Evolutionary conservation across 2,888 invertebrate genomes (phyloP).

Genomic region (Lymantria dispar): DNA sequence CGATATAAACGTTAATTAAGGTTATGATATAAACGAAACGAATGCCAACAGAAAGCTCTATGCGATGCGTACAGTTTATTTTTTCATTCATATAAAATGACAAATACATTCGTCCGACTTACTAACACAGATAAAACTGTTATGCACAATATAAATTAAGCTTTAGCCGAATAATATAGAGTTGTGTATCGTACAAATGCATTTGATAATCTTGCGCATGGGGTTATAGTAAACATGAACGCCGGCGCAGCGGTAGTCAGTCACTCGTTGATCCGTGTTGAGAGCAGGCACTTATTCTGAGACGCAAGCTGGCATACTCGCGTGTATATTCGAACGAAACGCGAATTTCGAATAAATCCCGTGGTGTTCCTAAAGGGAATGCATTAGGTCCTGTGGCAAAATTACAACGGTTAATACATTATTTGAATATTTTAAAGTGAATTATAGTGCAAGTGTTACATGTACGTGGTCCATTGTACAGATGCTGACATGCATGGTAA

Average conservation of each 20-base stretch:
- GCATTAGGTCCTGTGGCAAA: conserved; percentile 52
- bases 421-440: conserved; percentile 40
- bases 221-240: conserved; percentile 74
- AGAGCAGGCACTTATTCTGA: conserved; percentile 57
- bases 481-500: conserved; percentile 74
- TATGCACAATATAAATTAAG: conserved; percentile 23
- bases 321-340: conserved; percentile 56
- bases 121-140: conserved; percentile 70
- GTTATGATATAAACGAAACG: conserved; percentile 71
- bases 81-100: conserved; percentile 78
- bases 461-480: conserved; percentile 52
- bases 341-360: conserved; percentile 48
- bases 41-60: conserved; percentile 73
- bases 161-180: conserved; percentile 17
- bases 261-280: conserved; percentile 61
- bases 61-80: conserved; percentile 66
- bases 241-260: conserved; percentile 59
- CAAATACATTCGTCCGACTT: conserved; percentile 74
- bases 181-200: conserved; percentile 41
- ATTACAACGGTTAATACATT: conserved; percentile 29
- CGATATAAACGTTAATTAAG: conserved; percentile 75
- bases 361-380: conserved; percentile 61
- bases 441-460: conserved; percentile 41
- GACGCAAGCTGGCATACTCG: conserved; percentile 56
- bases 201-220: conserved; percentile 65